Conservation (phyloP, 2,888 invertebrate species). For the Macaria liturata region DNA sequence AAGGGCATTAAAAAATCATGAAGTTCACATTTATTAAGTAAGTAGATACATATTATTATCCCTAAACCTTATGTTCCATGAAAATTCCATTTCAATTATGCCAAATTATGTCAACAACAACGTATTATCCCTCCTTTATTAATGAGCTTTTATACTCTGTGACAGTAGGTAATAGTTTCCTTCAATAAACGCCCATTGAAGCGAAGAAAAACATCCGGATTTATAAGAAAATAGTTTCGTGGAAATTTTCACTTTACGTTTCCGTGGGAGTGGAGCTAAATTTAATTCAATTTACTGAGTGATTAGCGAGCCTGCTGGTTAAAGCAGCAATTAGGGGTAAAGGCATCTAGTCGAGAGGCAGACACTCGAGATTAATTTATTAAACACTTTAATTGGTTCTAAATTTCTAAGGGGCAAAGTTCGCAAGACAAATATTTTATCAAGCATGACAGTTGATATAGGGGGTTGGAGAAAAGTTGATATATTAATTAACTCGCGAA, state of each 20-base stretch:
- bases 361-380: slow-evolving; percentile 52
- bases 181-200: slow-evolving; percentile 6
- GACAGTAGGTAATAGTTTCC: too few species aligned
- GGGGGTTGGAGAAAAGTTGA: slow-evolving; percentile 75
- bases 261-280: slow-evolving; percentile 25
- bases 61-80: too few species aligned
- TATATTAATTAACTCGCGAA: slow-evolving; percentile 81
- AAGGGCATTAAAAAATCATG: too few species aligned
- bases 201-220: slow-evolving; percentile 8
- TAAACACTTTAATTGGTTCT: slow-evolving; percentile 46
- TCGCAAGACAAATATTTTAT: slow-evolving; percentile 67
- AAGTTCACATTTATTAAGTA: too few species aligned
- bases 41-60: too few species aligned
- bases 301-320: slow-evolving; percentile 45
- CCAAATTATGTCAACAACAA: too few species aligned
- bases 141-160: too few species aligned
- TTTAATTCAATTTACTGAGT: slow-evolving; percentile 43
- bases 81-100: too few species aligned
- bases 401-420: slow-evolving; percentile 35
- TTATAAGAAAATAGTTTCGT: slow-evolving; percentile 14
- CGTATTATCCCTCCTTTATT: too few species aligned
- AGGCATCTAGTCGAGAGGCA: slow-evolving; percentile 46
- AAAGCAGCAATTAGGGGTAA: slow-evolving; percentile 48
- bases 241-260: slow-evolving; percentile 25
- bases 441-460: slow-evolving; percentile 72